These are phyloP conservation scores for Lethenteron camtschaticum DNA, from an alignment of 2,113 vertebrate genomes.

Conservation along the genomic window DNA sequence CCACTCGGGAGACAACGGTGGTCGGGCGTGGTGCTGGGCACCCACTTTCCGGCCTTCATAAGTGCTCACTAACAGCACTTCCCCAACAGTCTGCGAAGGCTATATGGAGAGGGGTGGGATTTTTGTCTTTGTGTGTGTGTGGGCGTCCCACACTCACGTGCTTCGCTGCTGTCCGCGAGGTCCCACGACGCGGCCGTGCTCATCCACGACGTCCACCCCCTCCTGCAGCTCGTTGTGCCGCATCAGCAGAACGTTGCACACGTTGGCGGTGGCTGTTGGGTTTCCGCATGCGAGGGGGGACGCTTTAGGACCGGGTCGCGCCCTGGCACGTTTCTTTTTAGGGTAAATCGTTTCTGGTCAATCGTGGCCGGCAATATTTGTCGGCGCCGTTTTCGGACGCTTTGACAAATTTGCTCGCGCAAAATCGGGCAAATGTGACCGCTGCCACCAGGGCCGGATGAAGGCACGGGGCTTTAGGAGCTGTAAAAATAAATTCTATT, in stretches of 20 bases:
- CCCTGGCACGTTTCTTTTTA: too few species aligned
- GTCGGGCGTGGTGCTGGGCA: neutral
- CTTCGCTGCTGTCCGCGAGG: conserved; percentile 53
- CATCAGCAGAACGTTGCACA: conserved; percentile 83
- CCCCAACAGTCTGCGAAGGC: neutral
- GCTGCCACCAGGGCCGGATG: too few species aligned
- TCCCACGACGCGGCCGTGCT: conserved; percentile 38
- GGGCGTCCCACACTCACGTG: conserved; percentile 29
- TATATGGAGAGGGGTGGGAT: neutral
- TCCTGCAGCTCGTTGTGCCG: conserved; percentile 59
- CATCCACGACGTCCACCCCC: conserved; percentile 49
- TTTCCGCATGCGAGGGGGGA: neutral
- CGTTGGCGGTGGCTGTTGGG: conserved; percentile 56
- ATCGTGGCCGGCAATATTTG: too few species aligned
- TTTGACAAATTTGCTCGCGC: too few species aligned
- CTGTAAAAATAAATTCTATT: too few species aligned
- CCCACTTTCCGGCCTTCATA: neutral
- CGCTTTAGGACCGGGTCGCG: neutral
- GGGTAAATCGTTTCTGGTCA: too few species aligned
- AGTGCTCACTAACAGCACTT: neutral
- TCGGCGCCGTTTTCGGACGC: too few species aligned
- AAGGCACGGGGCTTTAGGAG: too few species aligned
- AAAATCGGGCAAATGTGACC: too few species aligned
- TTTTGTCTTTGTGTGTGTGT: neutral
- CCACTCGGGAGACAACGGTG: too few species aligned